A percentile compares a stretch with the other conserved stretches of the same genome.
Evolutionary conservation across 2,888 invertebrate species (phyloP).

Genomic region (Ametastegia equiseti): DNA sequence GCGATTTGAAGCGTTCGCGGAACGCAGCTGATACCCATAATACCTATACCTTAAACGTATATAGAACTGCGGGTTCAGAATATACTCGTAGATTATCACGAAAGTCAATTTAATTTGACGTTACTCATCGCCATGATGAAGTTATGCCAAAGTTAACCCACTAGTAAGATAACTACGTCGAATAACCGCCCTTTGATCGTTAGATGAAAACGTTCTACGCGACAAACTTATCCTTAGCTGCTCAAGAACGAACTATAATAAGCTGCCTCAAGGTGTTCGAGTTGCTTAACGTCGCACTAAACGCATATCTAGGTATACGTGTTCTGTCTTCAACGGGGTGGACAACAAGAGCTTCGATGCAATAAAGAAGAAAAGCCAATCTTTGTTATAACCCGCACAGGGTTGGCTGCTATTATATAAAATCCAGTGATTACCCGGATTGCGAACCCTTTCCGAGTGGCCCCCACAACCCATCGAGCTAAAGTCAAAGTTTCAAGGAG

Average conservation of each 20-base stretch:
- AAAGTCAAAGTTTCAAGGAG: neutral
- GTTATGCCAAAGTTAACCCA: slow-evolving; percentile 8
- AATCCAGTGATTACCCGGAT: slow-evolving; percentile 1
- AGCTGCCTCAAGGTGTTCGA: no score
- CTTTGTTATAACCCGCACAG: no score
- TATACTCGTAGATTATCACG: neutral
- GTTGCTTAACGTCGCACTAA: no score
- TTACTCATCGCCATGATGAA: neutral
- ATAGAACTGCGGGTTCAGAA: neutral
- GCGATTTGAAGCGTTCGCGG: neutral
- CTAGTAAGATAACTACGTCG: neutral
- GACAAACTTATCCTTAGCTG: no score
- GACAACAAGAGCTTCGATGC: no score
- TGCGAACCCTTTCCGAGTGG: neutral
- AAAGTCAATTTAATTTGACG: slow-evolving; percentile 11
- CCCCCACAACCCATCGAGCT: no score
- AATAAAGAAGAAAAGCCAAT: no score
- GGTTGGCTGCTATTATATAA: neutral
- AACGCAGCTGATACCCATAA: neutral
- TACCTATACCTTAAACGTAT: neutral
- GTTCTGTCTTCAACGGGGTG: no score
- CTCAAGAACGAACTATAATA: no score
- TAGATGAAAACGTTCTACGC: no score
- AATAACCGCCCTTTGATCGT: neutral
- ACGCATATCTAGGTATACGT: no score